Evolutionary conservation across 2,888 invertebrate species (phyloP).

Genomic region (Pammene fasciana): DNA sequence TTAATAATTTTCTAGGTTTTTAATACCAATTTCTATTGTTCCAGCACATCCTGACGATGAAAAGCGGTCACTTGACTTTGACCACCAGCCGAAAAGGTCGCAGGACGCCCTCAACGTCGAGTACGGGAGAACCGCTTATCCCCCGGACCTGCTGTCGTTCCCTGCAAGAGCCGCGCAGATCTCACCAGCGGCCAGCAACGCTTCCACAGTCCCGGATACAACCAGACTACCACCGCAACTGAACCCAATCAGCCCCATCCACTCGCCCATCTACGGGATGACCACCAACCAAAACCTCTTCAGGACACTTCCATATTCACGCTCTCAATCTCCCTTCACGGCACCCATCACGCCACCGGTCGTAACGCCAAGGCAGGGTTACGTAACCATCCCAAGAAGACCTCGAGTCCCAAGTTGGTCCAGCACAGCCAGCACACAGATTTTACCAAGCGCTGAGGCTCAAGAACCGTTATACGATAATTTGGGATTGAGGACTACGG

Average conservation of each 20-base stretch:
- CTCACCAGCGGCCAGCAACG: slow-evolving; percentile 91
- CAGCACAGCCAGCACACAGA: slow-evolving; percentile 83
- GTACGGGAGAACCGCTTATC: slow-evolving; percentile 86
- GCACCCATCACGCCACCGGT: slow-evolving; percentile 85
- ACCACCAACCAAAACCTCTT: slow-evolving; percentile 86
- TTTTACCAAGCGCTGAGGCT: slow-evolving; percentile 79
- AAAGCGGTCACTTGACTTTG: slow-evolving; percentile 86
- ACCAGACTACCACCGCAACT: slow-evolving; percentile 84
- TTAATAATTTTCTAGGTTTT: background rate
- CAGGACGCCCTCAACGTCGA: slow-evolving; percentile 81
- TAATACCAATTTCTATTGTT: slow-evolving; percentile 26
- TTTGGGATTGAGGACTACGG: slow-evolving; percentile 91
- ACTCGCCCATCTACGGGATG: slow-evolving; percentile 86
- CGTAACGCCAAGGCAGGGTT: slow-evolving; percentile 89
- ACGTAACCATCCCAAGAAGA: slow-evolving; percentile 93
- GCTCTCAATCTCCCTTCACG: slow-evolving; percentile 90
- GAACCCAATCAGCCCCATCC: slow-evolving; percentile 86
- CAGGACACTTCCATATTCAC: slow-evolving; percentile 91
- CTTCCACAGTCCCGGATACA: slow-evolving; percentile 90
- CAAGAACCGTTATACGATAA: slow-evolving; percentile 94
- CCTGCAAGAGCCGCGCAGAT: slow-evolving; percentile 87
- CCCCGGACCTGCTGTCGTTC: slow-evolving; percentile 92
- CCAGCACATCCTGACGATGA: slow-evolving; percentile 87
- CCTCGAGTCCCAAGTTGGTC: slow-evolving; percentile 93
- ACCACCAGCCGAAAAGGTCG: slow-evolving; percentile 82